Base-by-base conservation (phyloP, 1,140 invertebrate species). In the Psix sp. region DNA sequence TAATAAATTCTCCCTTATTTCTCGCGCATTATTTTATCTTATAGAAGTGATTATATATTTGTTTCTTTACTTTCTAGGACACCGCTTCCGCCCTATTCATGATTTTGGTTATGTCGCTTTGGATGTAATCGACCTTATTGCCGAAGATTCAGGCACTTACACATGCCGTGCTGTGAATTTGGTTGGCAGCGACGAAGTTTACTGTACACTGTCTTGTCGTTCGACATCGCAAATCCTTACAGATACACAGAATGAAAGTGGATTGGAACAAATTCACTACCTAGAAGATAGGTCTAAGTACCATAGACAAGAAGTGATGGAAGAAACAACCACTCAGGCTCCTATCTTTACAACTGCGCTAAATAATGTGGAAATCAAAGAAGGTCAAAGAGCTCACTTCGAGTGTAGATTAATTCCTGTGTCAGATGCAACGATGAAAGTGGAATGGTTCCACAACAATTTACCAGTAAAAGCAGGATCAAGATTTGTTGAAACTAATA, bases 371-470 rank as follows among this genome's bases (percentile, higher is more conserved):
- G 93, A 97, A 78, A 94, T 99, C 51, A 94, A 94, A 81, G 98
- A 99, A 89, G 96, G 96, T 13, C 95, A 99, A 82, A 88, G 96
- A 40, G 96, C 96, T 17, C 97, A 99, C 80, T 99, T 99, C 81
- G 98, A 99, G 86, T 97, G 95, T 78, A 92, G 96, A 24, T 86
- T 99, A 7, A 96, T 98, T 76, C 98, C 98, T 5, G 94, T 98
- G 14, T 98, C 96, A 29, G 98, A 99, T 88, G 91, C 95, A 0
- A 95, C 95, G 0, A 95, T 99, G 93, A 96, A 95, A 84, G 96
- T 99, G 0, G 95, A 98, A 88, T 99, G 98, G 98, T 98, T 95
- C 88, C 95, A 97, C 68, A 97, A 99, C 82, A 96, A 95, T 78
- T 88, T 91, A 67, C 94, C 95, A 0, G 87, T 97, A 0, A 96